These are phyloP conservation scores for Myzus persicae DNA, from an alignment of 1,140 invertebrate species.

Conservation along the genomic window DNA sequence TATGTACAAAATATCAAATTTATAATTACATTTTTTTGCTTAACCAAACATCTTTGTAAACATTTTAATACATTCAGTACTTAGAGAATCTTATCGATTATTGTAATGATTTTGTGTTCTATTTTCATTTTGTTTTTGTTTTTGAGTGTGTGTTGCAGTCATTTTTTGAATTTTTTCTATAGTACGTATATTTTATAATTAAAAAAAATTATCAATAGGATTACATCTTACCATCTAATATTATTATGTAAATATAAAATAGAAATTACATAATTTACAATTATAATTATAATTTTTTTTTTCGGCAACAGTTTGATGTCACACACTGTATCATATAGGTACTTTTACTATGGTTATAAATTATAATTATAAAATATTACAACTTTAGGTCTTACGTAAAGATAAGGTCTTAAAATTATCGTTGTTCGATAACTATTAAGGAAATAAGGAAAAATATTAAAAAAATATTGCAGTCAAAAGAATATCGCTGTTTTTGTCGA, in stretches of 20 bases:
- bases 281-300: constrained; percentile 56
- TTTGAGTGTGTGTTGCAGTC: constrained; percentile 56
- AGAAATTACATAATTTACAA: constrained; percentile 55
- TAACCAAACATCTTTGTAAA: constrained; percentile 57
- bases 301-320: constrained; percentile 55
- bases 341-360: constrained; percentile 57
- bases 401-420: constrained; percentile 54
- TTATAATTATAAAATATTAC: constrained; percentile 58
- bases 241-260: constrained; percentile 56
- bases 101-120: constrained; percentile 55
- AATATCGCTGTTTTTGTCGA: constrained; percentile 59
- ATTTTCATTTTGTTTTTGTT: constrained; percentile 50
- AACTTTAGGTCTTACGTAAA: constrained; percentile 55
- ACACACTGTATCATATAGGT: constrained; percentile 55
- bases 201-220: constrained; percentile 58
- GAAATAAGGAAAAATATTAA: constrained; percentile 50
- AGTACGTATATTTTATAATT: constrained; percentile 56
- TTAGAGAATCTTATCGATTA: constrained; percentile 50
- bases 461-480: constrained; percentile 56
- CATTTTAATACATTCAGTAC: constrained; percentile 56
- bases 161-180: constrained; percentile 55
- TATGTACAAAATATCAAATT: constrained; percentile 56
- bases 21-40: constrained; percentile 55
- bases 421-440: constrained; percentile 54
- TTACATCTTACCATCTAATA: constrained; percentile 56